Evolutionary conservation across 2,797 vertebrate genomes (phyloP), one percentile per base, ranked within the genome.

Genomic region (Naso thynnoides): DNA sequence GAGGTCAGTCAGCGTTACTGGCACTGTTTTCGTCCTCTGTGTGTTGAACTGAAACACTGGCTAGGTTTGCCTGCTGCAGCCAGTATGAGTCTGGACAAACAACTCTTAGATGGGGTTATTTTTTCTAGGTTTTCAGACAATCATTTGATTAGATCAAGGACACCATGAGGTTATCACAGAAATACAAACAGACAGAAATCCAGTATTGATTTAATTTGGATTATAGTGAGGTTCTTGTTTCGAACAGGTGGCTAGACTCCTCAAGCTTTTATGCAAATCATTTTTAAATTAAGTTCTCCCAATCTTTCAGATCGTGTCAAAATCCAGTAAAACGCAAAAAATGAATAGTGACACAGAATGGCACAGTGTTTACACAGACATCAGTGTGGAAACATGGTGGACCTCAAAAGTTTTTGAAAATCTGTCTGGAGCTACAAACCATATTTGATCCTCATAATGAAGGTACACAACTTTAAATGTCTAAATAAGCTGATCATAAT

Each of bases 261-360:
- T 50, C 16, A 27, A 52, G 23, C 8, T 38, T 57, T 66, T 36
- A 64, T 70, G 36, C 44, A 76, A 76, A 73, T 65, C 2, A 26
- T 15, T 0, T 57, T 72, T 39, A 27, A 48, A 70, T 15, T 1
- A 50, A 45, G 27, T 60, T 63, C 18, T 54, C 44, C 26, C 49
- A 57, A 15, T n/a, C n/a, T n/a, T n/a, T n/a, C n/a, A n/a, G n/a
- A n/a, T n/a, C n/a, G n/a, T n/a, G n/a, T n/a, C n/a, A n/a, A n/a
- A n/a, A n/a, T 63, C 13, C 16, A 59, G 27, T 49, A 49, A 59
- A 55, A 54, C n/a, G 31, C 33, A 47, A 16, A 2, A 26, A 60
- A 31, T 2, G 50, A 44, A 42, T 9, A 53, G 23, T 36, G n/a
- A 53, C 55, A 67, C 33, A 50, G 13, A 31, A 9, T 4, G 18